These are phyloP conservation scores for Shinisaurus crocodilurus DNA, from an alignment of 2,113 vertebrate genomes.

Conservation along the genomic window DNA sequence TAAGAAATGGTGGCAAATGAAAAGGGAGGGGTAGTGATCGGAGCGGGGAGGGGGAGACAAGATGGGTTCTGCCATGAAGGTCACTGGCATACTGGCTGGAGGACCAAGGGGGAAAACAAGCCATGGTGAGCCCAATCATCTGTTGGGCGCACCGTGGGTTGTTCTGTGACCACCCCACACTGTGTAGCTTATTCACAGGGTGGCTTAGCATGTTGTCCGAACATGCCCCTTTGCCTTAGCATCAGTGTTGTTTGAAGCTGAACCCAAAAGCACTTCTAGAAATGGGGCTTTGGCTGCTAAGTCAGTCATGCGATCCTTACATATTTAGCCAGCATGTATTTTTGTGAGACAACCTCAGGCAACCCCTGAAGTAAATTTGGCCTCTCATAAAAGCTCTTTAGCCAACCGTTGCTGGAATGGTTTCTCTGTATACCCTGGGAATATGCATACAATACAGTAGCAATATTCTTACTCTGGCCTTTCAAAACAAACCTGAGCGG, in stretches of 20 bases:
- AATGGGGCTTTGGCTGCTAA: neutral
- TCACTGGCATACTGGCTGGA: too few relatives aligned
- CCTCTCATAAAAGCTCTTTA: neutral
- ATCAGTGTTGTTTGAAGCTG: neutral
- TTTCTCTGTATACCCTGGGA: neutral
- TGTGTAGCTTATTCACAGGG: too few relatives aligned
- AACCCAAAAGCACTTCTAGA: neutral
- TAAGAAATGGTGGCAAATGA: too few relatives aligned
- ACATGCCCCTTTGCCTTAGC: neutral
- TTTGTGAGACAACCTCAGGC: neutral
- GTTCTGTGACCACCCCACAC: too few relatives aligned
- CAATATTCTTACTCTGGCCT: neutral
- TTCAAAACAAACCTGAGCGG: constrained; percentile 4
- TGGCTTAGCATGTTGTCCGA: too few relatives aligned
- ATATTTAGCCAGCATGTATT: neutral
- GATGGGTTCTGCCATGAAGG: too few relatives aligned
- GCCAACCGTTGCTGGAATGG: neutral
- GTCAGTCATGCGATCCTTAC: neutral
- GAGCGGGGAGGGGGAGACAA: too few relatives aligned
- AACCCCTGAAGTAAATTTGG: neutral
- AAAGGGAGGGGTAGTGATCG: too few relatives aligned
- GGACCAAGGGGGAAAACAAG: too few relatives aligned
- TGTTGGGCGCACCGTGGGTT: too few relatives aligned
- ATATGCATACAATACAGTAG: neutral
- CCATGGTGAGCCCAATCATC: too few relatives aligned